Percentiles rank a stretch among this genome's conserved stretches.
These are phyloP conservation scores for Pecten maximus DNA, from an alignment of 2,888 invertebrate genomes.

Conservation along the genomic window DNA sequence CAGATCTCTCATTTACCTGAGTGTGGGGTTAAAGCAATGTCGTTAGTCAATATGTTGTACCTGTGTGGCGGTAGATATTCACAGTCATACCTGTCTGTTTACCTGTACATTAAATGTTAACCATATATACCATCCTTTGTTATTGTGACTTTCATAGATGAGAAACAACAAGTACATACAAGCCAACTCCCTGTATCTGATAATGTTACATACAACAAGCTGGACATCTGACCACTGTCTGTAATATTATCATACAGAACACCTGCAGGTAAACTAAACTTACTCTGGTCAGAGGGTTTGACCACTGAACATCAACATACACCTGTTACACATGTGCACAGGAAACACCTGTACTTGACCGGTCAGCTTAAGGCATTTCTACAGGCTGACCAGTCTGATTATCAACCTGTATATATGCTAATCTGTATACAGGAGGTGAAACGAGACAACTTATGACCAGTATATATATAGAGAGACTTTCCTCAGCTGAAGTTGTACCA, in stretches of 20 bases:
- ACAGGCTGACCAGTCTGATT: background rate
- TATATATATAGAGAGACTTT: too few relatives aligned
- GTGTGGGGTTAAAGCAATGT: background rate
- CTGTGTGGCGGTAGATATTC: background rate
- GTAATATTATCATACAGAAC: background rate
- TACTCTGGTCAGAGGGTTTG: background rate
- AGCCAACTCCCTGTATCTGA: background rate
- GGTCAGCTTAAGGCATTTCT: background rate
- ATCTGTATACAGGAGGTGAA: too few relatives aligned
- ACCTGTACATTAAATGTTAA: slow-evolving; percentile 1
- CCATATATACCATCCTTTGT: background rate
- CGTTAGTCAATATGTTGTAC: slow-evolving; percentile 22
- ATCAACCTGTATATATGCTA: background rate
- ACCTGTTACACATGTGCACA: background rate
- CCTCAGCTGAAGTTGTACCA: too few relatives aligned
- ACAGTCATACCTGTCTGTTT: slow-evolving; percentile 19
- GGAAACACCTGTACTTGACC: background rate
- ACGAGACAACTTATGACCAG: too few relatives aligned
- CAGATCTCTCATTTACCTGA: slow-evolving; percentile 28
- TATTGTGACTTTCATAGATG: background rate
- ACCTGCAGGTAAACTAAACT: background rate
- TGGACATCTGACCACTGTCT: background rate
- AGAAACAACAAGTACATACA: background rate
- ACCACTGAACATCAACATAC: background rate
- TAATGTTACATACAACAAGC: background rate